Conservation (phyloP, 2,113 vertebrate species). For the Crocuta crocuta region DNA sequence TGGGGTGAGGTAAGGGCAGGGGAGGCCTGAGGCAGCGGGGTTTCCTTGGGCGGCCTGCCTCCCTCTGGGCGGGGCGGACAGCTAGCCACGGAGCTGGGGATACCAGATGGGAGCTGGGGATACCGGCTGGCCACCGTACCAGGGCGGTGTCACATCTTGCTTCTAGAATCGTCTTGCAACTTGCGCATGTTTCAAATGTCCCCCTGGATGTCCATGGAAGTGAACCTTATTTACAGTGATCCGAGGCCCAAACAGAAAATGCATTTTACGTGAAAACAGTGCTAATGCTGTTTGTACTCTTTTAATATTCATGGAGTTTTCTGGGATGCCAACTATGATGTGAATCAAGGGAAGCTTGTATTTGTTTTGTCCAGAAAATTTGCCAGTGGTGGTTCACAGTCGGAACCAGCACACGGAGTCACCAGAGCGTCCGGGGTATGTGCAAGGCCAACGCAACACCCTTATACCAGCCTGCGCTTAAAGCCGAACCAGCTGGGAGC, state of each 20-base stretch:
- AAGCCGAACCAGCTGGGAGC: accelerated
- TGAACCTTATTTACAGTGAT: background rate
- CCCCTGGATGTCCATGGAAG: background rate
- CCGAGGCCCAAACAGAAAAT: background rate
- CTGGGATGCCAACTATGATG: too few species aligned
- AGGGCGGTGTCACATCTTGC: too few species aligned
- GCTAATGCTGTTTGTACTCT: background rate
- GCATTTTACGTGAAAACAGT: accelerated
- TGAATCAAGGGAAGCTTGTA: background rate
- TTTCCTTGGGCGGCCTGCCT: background rate
- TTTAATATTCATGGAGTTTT: background rate
- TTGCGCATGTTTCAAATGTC: background rate
- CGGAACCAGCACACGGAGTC: background rate
- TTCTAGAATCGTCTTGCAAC: background rate
- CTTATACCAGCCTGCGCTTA: background rate
- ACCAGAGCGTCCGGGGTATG: accelerated
- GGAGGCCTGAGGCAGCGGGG: background rate
- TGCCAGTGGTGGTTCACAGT: background rate
- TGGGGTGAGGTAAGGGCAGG: background rate
- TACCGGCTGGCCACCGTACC: accelerated
- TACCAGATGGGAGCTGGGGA: too few species aligned
- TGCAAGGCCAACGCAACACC: background rate
- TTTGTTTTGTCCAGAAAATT: background rate
- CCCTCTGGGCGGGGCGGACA: background rate
- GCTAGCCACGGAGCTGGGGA: background rate